Percentiles rank a stretch among this genome's conserved stretches.
These are phyloP conservation scores for Pristionchus japonicus DNA, from an alignment of 2,888 invertebrate genomes.

Conservation along the genomic window DNA sequence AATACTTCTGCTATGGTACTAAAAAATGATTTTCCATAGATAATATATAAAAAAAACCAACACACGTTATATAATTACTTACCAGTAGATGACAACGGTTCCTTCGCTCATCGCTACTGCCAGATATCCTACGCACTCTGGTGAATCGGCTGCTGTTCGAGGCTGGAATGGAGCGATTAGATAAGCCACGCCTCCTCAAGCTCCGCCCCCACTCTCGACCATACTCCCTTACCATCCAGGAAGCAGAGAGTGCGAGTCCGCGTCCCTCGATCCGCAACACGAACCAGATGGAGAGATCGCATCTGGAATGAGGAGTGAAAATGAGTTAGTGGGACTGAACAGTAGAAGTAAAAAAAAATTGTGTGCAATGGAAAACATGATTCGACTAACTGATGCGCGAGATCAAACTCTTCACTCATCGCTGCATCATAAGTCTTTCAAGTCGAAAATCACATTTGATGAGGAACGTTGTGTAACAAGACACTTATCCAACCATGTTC, in stretches of 20 bases:
- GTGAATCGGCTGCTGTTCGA: not conserved
- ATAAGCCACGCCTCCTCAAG: not conserved
- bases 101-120: constrained; percentile 23
- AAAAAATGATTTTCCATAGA: too few relatives aligned
- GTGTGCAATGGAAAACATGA: too few relatives aligned
- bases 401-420: too few relatives aligned
- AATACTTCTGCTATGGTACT: not conserved
- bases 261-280: not conserved
- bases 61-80: too few relatives aligned
- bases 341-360: too few relatives aligned
- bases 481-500: not conserved
- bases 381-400: too few relatives aligned
- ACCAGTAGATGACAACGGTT: constrained; percentile 34
- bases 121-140: not conserved
- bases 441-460: not conserved
- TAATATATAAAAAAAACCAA: too few relatives aligned
- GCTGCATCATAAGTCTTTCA: not conserved
- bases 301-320: not conserved
- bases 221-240: constrained; percentile 15
- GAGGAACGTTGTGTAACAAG: not conserved
- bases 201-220: not conserved
- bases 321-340: not conserved
- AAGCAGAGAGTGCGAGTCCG: constrained; percentile 11
- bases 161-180: not conserved
- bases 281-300: constrained; percentile 18